Percentiles rank a stretch among this genome's conserved stretches.
phyloP scores from a whole-genome alignment of 2,888 invertebrate genomes.

The Dendrolimus houi region DNA sequence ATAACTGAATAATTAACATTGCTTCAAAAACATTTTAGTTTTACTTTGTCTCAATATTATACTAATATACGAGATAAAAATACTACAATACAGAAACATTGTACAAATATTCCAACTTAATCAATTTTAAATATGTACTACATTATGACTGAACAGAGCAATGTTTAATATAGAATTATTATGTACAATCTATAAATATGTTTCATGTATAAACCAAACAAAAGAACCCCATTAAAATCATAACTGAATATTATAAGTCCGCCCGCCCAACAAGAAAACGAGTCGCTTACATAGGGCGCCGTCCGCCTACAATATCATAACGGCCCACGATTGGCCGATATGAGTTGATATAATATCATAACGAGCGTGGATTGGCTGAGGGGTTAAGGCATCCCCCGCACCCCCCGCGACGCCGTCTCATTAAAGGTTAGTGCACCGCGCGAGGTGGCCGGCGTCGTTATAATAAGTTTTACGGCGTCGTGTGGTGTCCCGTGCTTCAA shows the following conservation, averaged over 20 bases:
- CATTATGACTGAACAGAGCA: too few species aligned
- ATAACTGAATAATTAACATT: too few species aligned
- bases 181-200: background rate
- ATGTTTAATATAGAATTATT: background rate
- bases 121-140: too few species aligned
- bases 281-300: slow-evolving; percentile 37
- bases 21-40: too few species aligned
- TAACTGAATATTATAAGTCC: slow-evolving; percentile 69
- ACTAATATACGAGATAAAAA: too few species aligned
- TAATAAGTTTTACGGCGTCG: slow-evolving; percentile 60
- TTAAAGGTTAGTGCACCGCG: slow-evolving; percentile 63
- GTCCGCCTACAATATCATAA: slow-evolving; percentile 76
- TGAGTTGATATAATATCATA: slow-evolving; percentile 80
- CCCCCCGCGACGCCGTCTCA: slow-evolving; percentile 42
- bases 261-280: slow-evolving; percentile 67
- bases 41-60: too few species aligned
- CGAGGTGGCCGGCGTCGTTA: slow-evolving; percentile 45
- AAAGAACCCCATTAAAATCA: slow-evolving; percentile 58
- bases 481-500: slow-evolving; percentile 54
- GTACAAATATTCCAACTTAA: too few species aligned
- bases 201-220: background rate
- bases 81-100: too few species aligned
- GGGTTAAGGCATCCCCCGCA: slow-evolving; percentile 44
- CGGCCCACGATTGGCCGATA: slow-evolving; percentile 71
- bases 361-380: slow-evolving; percentile 73